These are phyloP conservation scores for Catostomus latipinnis DNA, from an alignment of 2,797 vertebrate species.

Conservation along the genomic window DNA sequence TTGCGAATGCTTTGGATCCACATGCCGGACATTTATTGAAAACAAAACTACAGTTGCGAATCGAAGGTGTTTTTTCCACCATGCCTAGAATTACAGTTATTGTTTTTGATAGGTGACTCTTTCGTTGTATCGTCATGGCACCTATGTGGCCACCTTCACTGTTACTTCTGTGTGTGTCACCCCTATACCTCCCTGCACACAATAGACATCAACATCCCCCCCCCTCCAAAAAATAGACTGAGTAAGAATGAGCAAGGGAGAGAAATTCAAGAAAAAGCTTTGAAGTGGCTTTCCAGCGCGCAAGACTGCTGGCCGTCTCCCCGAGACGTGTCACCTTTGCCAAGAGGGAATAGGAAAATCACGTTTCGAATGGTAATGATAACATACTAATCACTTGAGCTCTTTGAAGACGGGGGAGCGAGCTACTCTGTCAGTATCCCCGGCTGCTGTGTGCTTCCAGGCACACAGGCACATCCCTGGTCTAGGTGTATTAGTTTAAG, in stretches of 20 bases:
- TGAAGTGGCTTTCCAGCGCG: constrained; percentile 99
- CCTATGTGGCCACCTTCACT: constrained; percentile 76
- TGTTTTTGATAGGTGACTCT: constrained; percentile 31
- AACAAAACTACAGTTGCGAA: neutral
- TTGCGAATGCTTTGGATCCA: neutral
- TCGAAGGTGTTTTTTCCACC: neutral
- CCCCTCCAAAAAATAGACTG: constrained; percentile 73
- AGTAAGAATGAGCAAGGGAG: constrained; percentile 63
- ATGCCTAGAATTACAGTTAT: constrained; percentile 7
- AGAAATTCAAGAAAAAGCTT: constrained; percentile 93
- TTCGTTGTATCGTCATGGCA: constrained; percentile 81
- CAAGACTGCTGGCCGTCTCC: constrained; percentile 98
- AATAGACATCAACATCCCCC: constrained; percentile 48
- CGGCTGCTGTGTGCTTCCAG: constrained; percentile 93
- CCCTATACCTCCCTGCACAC: constrained; percentile 71
- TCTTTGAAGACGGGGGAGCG: constrained; percentile 99
- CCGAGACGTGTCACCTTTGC: constrained; percentile 99
- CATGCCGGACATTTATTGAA: neutral
- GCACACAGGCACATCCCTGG: constrained; percentile 87
- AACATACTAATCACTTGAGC: constrained; percentile 99
- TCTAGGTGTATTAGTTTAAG: constrained; percentile 99
- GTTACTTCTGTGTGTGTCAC: constrained; percentile 71
- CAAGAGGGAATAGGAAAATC: constrained; percentile 99
- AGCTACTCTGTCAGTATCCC: constrained; percentile 99
- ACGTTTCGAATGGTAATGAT: constrained; percentile 99